phyloP scores from a whole-genome alignment of 2,797 vertebrate genomes.

The Rhinophrynus dorsalis region DNA sequence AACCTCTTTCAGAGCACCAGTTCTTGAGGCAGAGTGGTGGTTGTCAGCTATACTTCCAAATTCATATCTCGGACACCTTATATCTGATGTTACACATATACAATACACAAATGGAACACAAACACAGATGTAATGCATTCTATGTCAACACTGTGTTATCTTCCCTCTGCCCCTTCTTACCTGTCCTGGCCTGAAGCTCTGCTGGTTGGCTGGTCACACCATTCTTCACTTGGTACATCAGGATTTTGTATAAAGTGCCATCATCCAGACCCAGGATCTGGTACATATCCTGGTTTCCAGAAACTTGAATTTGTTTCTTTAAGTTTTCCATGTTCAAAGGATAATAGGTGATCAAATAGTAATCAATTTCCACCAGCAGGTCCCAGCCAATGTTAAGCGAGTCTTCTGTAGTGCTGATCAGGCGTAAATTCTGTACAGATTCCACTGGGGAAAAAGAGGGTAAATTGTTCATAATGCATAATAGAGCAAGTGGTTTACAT shows the following conservation, averaged over 20 bases:
- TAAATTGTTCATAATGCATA: not conserved
- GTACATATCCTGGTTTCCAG: slow-evolving; percentile 73
- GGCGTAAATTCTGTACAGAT: slow-evolving; percentile 70
- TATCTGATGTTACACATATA: no score
- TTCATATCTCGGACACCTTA: no score
- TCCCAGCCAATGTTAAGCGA: slow-evolving; percentile 84
- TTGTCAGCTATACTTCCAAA: no score
- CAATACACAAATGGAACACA: no score
- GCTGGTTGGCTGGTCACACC: slow-evolving; percentile 70
- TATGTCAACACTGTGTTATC: no score
- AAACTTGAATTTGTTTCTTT: slow-evolving; percentile 66
- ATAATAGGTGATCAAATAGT: slow-evolving; percentile 80
- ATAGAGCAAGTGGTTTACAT: no score
- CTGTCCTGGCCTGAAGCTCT: slow-evolving; percentile 76
- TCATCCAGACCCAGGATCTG: slow-evolving; percentile 73
- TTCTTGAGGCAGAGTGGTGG: no score
- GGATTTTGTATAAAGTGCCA: slow-evolving; percentile 74
- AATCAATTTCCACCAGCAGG: slow-evolving; percentile 68
- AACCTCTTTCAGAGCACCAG: no score
- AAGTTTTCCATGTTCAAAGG: slow-evolving; percentile 63
- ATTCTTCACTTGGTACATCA: slow-evolving; percentile 74
- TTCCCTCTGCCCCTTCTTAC: no score
- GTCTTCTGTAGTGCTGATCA: slow-evolving; percentile 74
- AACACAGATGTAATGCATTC: no score
- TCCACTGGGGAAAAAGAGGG: slow-evolving; percentile 63